Evolutionary conservation across 2,888 invertebrate genomes (phyloP).

Genomic region (Epinotia demarniana): DNA sequence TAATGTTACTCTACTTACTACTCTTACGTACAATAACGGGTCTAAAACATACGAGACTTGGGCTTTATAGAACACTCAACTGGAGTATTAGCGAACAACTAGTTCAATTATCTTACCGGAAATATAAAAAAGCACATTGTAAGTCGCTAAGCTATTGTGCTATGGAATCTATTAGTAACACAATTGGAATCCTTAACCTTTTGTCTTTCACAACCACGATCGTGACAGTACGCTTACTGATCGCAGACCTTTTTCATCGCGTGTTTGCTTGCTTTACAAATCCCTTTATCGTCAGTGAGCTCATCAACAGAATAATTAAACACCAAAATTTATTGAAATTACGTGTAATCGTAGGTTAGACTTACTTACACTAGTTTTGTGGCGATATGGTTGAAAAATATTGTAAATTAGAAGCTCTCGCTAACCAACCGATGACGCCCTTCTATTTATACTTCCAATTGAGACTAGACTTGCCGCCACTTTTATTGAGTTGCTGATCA

Average conservation of each 20-base stretch:
- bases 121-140: neutral
- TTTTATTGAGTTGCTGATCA: constrained; percentile 1
- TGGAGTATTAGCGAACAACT: too few species aligned
- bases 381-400: neutral
- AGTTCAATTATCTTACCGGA: neutral
- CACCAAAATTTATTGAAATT: neutral
- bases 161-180: neutral
- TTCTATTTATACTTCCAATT: constrained; percentile 26
- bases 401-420: neutral
- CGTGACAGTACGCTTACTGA: constrained; percentile 16
- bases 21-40: too few species aligned
- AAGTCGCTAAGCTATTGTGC: neutral
- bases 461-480: neutral
- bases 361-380: neutral
- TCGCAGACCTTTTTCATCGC: constrained; percentile 16
- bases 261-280: neutral
- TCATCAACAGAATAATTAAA: neutral
- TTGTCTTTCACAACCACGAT: constrained; percentile 10
- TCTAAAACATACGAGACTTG: too few species aligned
- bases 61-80: too few species aligned
- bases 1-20: too few species aligned
- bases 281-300: neutral
- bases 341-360: neutral
- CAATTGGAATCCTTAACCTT: constrained; percentile 15
- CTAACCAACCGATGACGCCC: constrained; percentile 3